Evolutionary conservation across 2,797 vertebrate species (phyloP), one percentile per base, ranked within the genome.

Genomic region (Smutsia gigantea): DNA sequence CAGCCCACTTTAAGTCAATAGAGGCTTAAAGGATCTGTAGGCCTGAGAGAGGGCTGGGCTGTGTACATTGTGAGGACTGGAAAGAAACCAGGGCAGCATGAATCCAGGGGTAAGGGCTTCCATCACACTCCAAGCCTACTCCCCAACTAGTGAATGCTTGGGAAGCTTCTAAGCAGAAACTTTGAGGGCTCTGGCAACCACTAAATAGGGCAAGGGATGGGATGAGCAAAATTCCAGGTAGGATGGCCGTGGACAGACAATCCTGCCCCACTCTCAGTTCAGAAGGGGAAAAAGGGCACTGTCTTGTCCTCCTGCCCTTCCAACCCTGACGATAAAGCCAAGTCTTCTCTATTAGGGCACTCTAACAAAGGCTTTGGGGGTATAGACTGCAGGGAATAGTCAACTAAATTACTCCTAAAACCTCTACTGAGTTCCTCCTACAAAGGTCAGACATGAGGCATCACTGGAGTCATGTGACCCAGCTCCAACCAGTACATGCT

Each of bases 1-100:
- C 46, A 69, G 84, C 34, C 57, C 84, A 83, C n/a, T 92, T 31
- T 82, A 64, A 78, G 64, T 87, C 84, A 88, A 93, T 1, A 90
- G 61, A 92, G 74, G 34, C 53, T 92, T 95, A 88, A 90, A 78
- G 71, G 93, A 92, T 77, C 68, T 68, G n/a, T 18, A 83, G 79
- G 39, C 49, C 29, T 84, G 17, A 81, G 23, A 55, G 46, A 83
- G 37, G 39, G 9, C 14, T 7, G n/a, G 21, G 37, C 42, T 69
- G 5, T 85, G 7, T 25, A 14, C 25, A 21, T 4, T 2, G 29
- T n/a, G 12, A 29, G 53, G 46, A 59, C 8, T 29, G 1, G 64
- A 90, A 77, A 82, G 66, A 90, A 75, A 37, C 17, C 9, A 12
- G 11, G 5, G 15, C 12, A 9, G 18, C 7, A 21, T 0, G 29